Evolutionary conservation across 2,797 vertebrate species (phyloP), one percentile per base, ranked within the genome.

Genomic region (Oophaga sylvatica): DNA sequence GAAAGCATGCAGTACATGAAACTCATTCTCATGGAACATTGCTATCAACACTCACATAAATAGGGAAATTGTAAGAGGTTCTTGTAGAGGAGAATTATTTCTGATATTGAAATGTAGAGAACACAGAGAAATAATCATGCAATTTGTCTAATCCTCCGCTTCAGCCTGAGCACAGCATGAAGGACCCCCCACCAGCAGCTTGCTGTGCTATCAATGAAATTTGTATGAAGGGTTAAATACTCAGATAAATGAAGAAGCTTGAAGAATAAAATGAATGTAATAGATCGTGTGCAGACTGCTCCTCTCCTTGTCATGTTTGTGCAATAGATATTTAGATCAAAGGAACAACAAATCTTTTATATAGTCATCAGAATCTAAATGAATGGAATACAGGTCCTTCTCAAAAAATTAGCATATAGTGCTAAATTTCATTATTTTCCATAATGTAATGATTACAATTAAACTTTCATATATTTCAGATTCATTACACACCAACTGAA

Each of bases 171-270:
- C 84, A 79, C 80, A 78, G 73, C 71, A 70, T 31, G 70, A 60
- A 8, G 12, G 31, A 35, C 77, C 68, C 73, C 73, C 68, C 41
- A 20, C 79, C n/a, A 2, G 60, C 17, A 16, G 31, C 84, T 48
- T 45, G 80, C 84, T 86, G 80, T 68, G 80, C 65, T 22, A 29
- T 65, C 53, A 83, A 89, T 83, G 80, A 85, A 67, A 86, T 78
- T 78, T 89, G 45, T 45, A 60, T 63, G 53, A 89, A 85, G 80
- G 84, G 79, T 89, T 86, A 86, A 86, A 86, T 85, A 80, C n/a
- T n/a, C 20, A 79, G 77, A 89, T 85, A 86, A 81, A 70, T n/a
- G 35, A 65, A 85, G 79, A 77, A 68, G 83, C 87, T 59, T 73
- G 73, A 20, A 77, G 79, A 67, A 79, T 83, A 65, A 77, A 81